Evolutionary conservation across 2,113 vertebrate genomes (phyloP).

Genomic region (Terrapene triunguis): DNA sequence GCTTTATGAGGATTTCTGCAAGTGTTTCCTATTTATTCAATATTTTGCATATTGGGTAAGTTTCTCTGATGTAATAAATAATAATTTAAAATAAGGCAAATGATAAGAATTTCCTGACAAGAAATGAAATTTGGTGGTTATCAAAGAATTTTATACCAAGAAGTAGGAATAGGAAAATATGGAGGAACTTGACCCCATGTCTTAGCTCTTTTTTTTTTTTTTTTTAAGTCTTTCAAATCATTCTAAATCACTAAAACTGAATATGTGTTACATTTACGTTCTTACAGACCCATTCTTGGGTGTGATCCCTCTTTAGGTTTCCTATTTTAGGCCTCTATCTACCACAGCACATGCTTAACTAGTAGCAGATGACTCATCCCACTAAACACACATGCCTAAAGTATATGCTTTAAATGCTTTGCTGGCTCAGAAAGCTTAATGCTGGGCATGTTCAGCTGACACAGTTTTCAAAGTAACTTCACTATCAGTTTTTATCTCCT

Average conservation of each 20-base stretch:
- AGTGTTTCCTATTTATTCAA: neutral
- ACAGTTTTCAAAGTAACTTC: neutral
- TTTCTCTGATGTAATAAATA: neutral
- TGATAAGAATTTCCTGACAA: neutral
- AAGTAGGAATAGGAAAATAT: neutral
- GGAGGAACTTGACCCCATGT: neutral
- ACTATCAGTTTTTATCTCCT: neutral
- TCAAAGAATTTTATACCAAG: neutral
- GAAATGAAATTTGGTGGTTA: constrained; percentile 31
- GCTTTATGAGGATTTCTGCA: neutral
- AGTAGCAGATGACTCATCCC: neutral
- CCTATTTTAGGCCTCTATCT: neutral
- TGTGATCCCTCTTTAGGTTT: constrained; percentile 17
- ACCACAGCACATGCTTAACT: neutral
- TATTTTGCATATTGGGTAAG: constrained; percentile 16
- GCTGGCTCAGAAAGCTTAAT: neutral
- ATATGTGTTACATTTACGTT: neutral
- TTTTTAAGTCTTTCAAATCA: neutral
- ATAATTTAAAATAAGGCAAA: neutral
- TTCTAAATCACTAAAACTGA: neutral
- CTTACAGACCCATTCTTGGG: constrained; percentile 24
- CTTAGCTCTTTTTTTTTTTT: neutral
- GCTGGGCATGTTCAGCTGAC: neutral
- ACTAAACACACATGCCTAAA: neutral
- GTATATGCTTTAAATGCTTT: neutral